Evolutionary conservation across 2,797 vertebrate genomes (phyloP), one percentile per base, ranked within the genome.

Genomic region (Manis pentadactyla): DNA sequence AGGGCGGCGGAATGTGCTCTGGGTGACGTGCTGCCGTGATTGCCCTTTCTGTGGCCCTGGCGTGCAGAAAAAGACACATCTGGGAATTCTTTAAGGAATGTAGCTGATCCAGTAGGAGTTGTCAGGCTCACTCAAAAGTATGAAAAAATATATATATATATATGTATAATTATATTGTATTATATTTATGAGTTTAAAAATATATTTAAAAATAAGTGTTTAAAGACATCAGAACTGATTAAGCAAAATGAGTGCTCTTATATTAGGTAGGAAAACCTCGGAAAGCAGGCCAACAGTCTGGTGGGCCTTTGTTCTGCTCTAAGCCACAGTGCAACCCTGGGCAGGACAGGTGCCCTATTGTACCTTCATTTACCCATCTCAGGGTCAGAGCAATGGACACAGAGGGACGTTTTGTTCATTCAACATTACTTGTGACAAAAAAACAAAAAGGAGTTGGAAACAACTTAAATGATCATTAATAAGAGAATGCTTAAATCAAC

Each of bases 51-150:
- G 63, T 34, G 49, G 46, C 69, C 69, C 61, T 64, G 79, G 19
- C 73, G 64, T 78, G 68, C 89, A 63, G 71, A 92, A 25, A 87
- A 87, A 87, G 81, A 63, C 86, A 73, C 2, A 31, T n/a, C 86
- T 90, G 55, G 53, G 85, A 46, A 89, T 66, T 82, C 89, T 89
- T 57, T 25, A 82, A 95, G 81, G 92, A 97, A 94, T 59, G 61
- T 93, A 63, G 79, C 74, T 82, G 85, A 94, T 94, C 74, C 25
- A 53, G 77, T 49, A 42, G 71, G 18, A 59, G 55, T 66, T 87
- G 37, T 84, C 49, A 77, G 37, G 37, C 78, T 85, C 37, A 68
- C 78, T 78, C 19, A 42, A 75, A 46, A 74, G 1, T 46, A 1
- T 63, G 19, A 31, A 29, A 31, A n/a, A 49, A 12, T n/a, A 31